Evolutionary conservation across 2,888 invertebrate species (phyloP).

Genomic region (Aricia artaxerxes): DNA sequence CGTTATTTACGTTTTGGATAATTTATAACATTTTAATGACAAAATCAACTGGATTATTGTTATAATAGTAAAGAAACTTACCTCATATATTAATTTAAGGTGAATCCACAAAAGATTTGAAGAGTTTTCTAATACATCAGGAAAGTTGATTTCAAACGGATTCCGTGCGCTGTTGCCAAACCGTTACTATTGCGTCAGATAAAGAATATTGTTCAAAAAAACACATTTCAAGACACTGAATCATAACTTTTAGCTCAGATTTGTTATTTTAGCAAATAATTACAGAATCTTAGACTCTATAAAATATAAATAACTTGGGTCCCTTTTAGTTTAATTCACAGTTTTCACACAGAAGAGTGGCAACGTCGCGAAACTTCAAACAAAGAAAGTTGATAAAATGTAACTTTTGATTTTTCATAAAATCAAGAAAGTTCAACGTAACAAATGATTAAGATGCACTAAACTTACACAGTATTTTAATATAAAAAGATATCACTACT

Average conservation of each 20-base stretch:
- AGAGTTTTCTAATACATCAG: slow-evolving; percentile 64
- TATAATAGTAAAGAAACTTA: slow-evolving; percentile 49
- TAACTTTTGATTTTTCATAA: slow-evolving; percentile 23
- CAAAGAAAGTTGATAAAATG: slow-evolving; percentile 52
- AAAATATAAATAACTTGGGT: slow-evolving; percentile 43
- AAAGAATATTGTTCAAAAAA: slow-evolving; percentile 65
- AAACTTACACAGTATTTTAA: slow-evolving; percentile 22
- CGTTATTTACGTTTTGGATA: background rate
- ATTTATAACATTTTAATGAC: slow-evolving; percentile 50
- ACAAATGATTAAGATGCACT: slow-evolving; percentile 16
- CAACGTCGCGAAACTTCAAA: slow-evolving; percentile 65
- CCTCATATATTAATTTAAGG: slow-evolving; percentile 64
- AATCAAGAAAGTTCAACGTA: slow-evolving; percentile 31
- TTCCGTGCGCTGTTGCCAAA: slow-evolving; percentile 74
- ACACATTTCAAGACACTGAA: slow-evolving; percentile 70
- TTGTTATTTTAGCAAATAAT: slow-evolving; percentile 31
- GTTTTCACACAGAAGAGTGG: slow-evolving; percentile 54
- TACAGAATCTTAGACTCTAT: slow-evolving; percentile 22
- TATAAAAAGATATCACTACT: slow-evolving; percentile 3
- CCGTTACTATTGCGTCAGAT: slow-evolving; percentile 74
- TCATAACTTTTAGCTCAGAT: slow-evolving; percentile 57
- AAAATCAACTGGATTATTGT: slow-evolving; percentile 32
- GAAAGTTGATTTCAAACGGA: slow-evolving; percentile 60
- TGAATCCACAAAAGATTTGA: slow-evolving; percentile 54
- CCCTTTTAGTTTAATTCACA: background rate